A percentile compares a stretch with the other conserved stretches of the same genome.
Evolutionary conservation across 2,888 invertebrate species (phyloP).

Genomic region (Hololepta plana): DNA sequence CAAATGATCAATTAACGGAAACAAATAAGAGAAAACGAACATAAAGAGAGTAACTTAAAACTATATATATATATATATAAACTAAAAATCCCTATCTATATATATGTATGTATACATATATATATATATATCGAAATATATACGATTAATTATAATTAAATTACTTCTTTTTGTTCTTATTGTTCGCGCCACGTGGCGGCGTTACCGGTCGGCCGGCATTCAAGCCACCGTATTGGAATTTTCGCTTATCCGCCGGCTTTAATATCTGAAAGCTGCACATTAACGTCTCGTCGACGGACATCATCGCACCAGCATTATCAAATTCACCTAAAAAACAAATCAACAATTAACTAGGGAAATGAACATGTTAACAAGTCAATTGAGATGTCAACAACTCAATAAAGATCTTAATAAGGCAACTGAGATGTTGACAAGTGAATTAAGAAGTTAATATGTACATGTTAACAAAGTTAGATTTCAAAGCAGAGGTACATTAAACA

Average conservation of each 20-base stretch:
- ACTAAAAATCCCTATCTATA: no score
- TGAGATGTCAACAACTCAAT: no score
- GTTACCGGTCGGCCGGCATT: conserved; percentile 94
- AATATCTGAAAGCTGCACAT: conserved; percentile 98
- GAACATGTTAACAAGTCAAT: no score
- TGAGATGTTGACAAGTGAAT: background rate
- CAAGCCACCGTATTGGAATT: conserved; percentile 81
- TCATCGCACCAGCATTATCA: conserved; percentile 84
- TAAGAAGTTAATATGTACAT: no score
- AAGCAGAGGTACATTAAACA: no score
- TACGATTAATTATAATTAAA: no score
- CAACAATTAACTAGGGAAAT: no score
- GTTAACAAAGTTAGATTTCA: background rate
- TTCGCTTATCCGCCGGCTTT: conserved; percentile 98
- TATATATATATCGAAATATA: conserved; percentile 11
- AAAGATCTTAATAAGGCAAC: conserved; percentile 5
- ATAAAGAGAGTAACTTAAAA: no score
- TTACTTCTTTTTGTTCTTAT: conserved; percentile 90
- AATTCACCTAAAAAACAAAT: conserved; percentile 37
- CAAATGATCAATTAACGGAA: no score
- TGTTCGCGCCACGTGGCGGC: conserved; percentile 87
- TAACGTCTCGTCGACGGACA: conserved; percentile 98
- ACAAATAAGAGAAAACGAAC: no score
- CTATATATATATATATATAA: no score
- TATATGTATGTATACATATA: no score